Percentiles rank a stretch among this genome's conserved stretches.
Conservation (phyloP, 2,113 vertebrate genomes). For the Acanthisitta chloris region DNA sequence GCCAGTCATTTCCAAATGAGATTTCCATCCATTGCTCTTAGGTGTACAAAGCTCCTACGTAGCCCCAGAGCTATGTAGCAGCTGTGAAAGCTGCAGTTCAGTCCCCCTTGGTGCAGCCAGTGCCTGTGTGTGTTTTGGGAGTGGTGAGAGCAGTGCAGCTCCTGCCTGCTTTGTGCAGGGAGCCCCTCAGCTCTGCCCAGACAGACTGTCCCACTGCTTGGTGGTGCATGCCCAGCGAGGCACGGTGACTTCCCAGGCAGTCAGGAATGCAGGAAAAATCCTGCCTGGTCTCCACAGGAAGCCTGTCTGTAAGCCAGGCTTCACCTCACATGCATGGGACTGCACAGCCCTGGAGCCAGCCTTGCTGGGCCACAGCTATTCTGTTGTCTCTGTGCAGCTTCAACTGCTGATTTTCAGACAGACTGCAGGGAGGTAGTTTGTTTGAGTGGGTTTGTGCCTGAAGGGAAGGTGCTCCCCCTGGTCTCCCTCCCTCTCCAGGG, state of each 20-base stretch:
- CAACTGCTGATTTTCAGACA: not conserved
- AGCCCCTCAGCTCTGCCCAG: rapidly evolving
- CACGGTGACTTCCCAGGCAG: not conserved
- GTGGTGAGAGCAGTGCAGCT: not conserved
- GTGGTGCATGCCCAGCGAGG: not conserved
- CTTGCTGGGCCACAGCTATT: not conserved
- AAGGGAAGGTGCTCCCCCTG: not conserved
- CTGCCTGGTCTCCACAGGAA: not conserved
- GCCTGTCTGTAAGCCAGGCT: not conserved
- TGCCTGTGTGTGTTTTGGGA: not conserved
- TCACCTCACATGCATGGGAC: rapidly evolving
- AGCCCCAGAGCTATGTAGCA: not conserved
- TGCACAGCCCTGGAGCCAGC: not conserved
- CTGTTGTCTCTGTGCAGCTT: not conserved
- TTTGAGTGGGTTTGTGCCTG: not conserved
- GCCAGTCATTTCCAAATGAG: not conserved
- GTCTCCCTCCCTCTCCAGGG: not conserved
- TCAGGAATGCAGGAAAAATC: rapidly evolving
- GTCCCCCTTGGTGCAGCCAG: not conserved
- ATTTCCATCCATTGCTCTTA: not conserved
- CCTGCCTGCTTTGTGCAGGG: not conserved
- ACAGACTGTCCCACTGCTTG: not conserved
- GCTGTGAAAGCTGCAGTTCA: not conserved
- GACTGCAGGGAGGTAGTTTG: not conserved
- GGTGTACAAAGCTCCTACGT: not conserved